Percentiles rank a stretch among this genome's conserved stretches.
Evolutionary conservation across 2,113 vertebrate species (phyloP).

Genomic region (Pantherophis guttatus): DNA sequence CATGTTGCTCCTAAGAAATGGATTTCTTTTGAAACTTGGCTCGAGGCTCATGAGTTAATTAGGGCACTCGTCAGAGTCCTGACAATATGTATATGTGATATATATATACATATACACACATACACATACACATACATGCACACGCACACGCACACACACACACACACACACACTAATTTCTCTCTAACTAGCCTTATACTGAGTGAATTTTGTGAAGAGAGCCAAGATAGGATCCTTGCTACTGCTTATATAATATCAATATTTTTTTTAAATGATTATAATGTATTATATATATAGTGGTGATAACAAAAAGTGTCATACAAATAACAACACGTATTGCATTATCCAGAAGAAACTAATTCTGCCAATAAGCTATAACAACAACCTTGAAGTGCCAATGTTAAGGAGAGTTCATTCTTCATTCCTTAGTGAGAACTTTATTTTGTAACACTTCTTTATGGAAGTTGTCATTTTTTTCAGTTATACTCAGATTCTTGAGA

Average conservation of each 20-base stretch:
- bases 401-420: not conserved
- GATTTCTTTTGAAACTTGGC: too few species aligned
- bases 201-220: not conserved
- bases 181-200: not conserved
- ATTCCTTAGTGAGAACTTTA: not conserved
- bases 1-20: too few species aligned
- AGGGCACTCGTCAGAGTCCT: too few species aligned
- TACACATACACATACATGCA: too few species aligned
- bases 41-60: too few species aligned
- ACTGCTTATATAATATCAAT: not conserved
- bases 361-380: not conserved
- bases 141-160: too few species aligned
- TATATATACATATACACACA: too few species aligned
- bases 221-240: not conserved
- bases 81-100: too few species aligned
- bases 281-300: not conserved
- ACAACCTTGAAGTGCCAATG: not conserved
- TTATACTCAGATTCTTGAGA: not conserved
- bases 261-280: not conserved
- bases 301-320: not conserved
- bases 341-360: not conserved
- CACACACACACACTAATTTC: not conserved
- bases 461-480: not conserved
- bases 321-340: not conserved
- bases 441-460: not conserved